Evolutionary conservation across 2,113 vertebrate species (phyloP).

Genomic region (Tautogolabrus adspersus): DNA sequence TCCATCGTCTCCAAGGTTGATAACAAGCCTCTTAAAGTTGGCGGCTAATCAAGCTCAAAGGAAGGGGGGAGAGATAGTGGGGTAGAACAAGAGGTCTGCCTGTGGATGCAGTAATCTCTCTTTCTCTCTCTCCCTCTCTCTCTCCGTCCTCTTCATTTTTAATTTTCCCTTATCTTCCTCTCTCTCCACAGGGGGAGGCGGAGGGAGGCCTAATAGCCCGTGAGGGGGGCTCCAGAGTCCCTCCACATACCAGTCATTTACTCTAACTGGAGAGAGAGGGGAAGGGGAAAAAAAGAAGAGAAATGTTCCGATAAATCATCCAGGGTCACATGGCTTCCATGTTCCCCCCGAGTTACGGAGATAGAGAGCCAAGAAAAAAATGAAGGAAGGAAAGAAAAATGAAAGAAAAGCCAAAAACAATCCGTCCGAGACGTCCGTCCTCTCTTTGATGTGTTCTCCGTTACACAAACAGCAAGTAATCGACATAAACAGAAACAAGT

Average conservation of each 20-base stretch:
- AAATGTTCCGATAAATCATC: constrained; percentile 67
- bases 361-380: constrained; percentile 20
- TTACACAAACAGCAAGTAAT: constrained; percentile 44
- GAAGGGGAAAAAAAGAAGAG: neutral
- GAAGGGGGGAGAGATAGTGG: constrained; percentile 67
- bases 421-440: constrained; percentile 20
- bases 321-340: constrained; percentile 71
- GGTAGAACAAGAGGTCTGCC: constrained; percentile 62
- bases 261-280: constrained; percentile 50
- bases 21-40: constrained; percentile 77
- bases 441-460: constrained; percentile 64
- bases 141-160: constrained; percentile 71
- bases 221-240: constrained; percentile 54
- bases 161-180: constrained; percentile 78
- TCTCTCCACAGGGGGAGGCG: constrained; percentile 71
- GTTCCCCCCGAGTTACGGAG: constrained; percentile 53
- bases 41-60: constrained; percentile 79
- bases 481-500: constrained; percentile 68
- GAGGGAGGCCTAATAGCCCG: constrained; percentile 76
- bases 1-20: constrained; percentile 77
- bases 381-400: constrained; percentile 37
- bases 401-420: constrained; percentile 21
- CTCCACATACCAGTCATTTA: constrained; percentile 75
- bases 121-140: constrained; percentile 54
- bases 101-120: constrained; percentile 56